These are phyloP conservation scores for Podarcis raffonei DNA, from an alignment of 2,113 vertebrate genomes.

Conservation along the genomic window DNA sequence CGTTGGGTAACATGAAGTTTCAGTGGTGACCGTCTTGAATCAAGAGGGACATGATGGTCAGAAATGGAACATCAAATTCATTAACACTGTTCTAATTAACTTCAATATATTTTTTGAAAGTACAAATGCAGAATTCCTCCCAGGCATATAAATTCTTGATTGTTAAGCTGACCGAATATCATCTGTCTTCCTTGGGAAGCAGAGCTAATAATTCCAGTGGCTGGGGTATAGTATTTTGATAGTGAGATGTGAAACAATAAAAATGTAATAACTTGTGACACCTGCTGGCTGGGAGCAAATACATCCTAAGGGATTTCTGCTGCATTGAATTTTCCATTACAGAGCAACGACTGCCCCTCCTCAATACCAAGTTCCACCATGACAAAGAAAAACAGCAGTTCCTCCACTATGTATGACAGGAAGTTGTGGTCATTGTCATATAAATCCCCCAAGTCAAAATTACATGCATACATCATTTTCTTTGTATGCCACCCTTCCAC, in stretches of 20 bases:
- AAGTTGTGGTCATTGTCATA: neutral
- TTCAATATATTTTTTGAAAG: neutral
- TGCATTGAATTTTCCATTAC: neutral
- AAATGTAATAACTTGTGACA: neutral
- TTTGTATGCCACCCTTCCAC: no score
- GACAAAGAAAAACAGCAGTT: neutral
- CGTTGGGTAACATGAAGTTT: neutral
- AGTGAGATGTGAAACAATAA: neutral
- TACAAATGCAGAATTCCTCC: neutral
- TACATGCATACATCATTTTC: neutral
- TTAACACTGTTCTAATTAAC: neutral
- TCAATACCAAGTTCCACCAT: neutral
- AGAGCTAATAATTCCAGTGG: neutral
- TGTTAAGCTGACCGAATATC: neutral
- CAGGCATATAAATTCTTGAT: neutral
- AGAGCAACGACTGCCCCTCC: neutral
- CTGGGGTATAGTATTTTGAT: neutral
- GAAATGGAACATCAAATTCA: neutral
- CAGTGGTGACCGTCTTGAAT: neutral
- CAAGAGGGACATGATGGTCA: neutral
- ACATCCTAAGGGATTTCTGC: no score
- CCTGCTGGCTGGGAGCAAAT: neutral
- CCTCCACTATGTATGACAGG: neutral
- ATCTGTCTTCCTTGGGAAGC: neutral
- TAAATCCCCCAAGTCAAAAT: neutral